Evolutionary conservation across 1,140 invertebrate species (phyloP).

Genomic region (Drosophila parabipectinata): DNA sequence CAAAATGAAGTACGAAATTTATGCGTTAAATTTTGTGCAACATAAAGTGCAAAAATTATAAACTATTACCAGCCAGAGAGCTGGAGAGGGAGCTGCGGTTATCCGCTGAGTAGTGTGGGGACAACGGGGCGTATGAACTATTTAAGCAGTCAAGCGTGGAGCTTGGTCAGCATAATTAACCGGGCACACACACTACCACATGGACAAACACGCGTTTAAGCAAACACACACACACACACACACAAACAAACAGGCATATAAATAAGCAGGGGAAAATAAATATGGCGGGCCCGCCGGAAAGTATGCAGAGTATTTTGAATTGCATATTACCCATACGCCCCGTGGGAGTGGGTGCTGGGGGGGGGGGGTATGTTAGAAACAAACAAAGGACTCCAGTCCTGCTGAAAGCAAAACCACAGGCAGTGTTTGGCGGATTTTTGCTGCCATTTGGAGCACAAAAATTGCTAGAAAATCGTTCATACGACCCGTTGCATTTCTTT

Average conservation of each 20-base stretch:
- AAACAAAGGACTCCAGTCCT: slow-evolving; percentile 16
- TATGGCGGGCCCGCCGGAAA: slow-evolving; percentile 56
- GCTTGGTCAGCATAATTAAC: slow-evolving; percentile 76
- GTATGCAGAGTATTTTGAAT: slow-evolving; percentile 66
- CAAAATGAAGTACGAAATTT: slow-evolving; percentile 76
- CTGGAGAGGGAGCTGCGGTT: slow-evolving; percentile 41
- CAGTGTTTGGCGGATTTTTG: slow-evolving; percentile 7
- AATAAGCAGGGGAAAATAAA: slow-evolving; percentile 37
- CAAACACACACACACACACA: slow-evolving; percentile 12
- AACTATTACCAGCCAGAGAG: slow-evolving; percentile 60
- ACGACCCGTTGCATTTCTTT: slow-evolving; percentile 49
- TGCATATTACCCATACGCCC: slow-evolving; percentile 64
- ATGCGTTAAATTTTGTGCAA: slow-evolving; percentile 64
- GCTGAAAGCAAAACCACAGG: slow-evolving; percentile 31
- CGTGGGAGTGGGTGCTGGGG: background rate
- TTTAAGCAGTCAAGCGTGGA: slow-evolving; percentile 59
- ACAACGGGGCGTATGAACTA: slow-evolving; percentile 23
- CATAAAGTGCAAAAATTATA: slow-evolving; percentile 77
- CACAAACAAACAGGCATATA: background rate
- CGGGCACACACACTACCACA: slow-evolving; percentile 33
- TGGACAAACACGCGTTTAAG: slow-evolving; percentile 13
- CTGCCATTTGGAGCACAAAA: slow-evolving; percentile 73
- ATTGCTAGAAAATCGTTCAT: slow-evolving; percentile 72
- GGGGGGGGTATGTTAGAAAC: background rate
- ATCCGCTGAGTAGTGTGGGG: background rate